Evolutionary conservation across 2,888 invertebrate genomes (phyloP).

Genomic region (Drosophila nr. medialis): DNA sequence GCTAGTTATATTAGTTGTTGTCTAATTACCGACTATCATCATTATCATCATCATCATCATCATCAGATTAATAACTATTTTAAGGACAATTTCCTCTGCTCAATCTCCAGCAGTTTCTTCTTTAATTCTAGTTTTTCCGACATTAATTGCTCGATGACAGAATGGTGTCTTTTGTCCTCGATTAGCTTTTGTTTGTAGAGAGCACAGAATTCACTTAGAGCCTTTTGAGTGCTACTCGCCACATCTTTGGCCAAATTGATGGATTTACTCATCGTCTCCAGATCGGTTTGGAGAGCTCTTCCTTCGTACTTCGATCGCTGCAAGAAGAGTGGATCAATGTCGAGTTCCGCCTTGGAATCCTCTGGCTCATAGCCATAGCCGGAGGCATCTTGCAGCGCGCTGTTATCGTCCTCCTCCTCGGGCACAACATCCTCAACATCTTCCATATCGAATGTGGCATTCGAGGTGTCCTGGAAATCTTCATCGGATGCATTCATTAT

Average conservation of each 20-base stretch:
- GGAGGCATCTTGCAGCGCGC: conserved; percentile 45
- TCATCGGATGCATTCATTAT: conserved; percentile 67
- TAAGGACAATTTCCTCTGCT: conserved; percentile 59
- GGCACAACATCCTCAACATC: conserved; percentile 71
- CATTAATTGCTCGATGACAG: conserved; percentile 62
- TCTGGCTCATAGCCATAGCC: conserved; percentile 62
- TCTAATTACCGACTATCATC: conserved; percentile 26
- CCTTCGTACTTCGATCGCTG: conserved; percentile 35
- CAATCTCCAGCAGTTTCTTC: conserved; percentile 62
- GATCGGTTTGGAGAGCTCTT: conserved; percentile 31
- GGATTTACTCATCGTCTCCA: conserved; percentile 51
- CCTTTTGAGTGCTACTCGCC: conserved; percentile 37
- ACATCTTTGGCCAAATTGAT: conserved; percentile 41
- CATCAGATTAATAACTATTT: conserved; percentile 36
- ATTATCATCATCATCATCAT: not conserved
- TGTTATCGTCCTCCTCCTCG: conserved; percentile 62
- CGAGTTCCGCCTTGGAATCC: conserved; percentile 49
- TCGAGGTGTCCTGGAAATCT: conserved; percentile 59
- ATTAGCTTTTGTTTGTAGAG: conserved; percentile 62
- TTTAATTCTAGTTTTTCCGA: conserved; percentile 64
- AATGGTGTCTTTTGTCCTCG: conserved; percentile 65
- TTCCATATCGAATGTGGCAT: conserved; percentile 56
- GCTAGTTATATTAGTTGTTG: conserved; percentile 20
- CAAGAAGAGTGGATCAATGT: conserved; percentile 60
- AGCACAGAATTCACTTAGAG: conserved; percentile 54